Percentiles rank a stretch among this genome's conserved stretches.
Conservation (phyloP, 2,113 vertebrate species). For the Pygoscelis adeliae region DNA sequence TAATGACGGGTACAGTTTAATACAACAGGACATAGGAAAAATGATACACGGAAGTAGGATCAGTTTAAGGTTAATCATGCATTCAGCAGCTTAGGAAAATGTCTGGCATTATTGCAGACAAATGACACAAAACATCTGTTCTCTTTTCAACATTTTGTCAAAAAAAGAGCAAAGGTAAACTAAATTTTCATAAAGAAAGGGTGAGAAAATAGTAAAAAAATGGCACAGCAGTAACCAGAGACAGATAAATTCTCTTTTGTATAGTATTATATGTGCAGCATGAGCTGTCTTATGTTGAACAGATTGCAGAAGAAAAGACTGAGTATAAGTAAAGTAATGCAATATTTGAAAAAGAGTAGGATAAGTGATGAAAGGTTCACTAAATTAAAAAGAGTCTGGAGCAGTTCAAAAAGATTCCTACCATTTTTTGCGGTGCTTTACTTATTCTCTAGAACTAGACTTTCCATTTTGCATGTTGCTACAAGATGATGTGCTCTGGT, state of each 20-base stretch:
- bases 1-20: neutral
- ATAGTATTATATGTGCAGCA: neutral
- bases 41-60: neutral
- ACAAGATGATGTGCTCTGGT: neutral
- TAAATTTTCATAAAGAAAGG: neutral
- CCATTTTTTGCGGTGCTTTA: neutral
- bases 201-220: neutral
- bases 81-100: conserved; percentile 27
- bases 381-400: neutral
- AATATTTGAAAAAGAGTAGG: neutral
- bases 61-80: conserved; percentile 31
- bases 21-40: neutral
- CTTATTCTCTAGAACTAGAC: neutral
- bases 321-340: neutral
- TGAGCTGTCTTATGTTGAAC: neutral
- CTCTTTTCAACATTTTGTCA: neutral
- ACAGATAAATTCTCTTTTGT: neutral
- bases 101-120: neutral
- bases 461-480: neutral
- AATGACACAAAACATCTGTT: conserved; percentile 9
- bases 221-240: neutral
- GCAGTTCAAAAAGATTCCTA: neutral
- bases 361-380: neutral
- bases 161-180: neutral
- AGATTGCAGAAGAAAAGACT: neutral